Conservation (phyloP, 2,797 vertebrate genomes). For the Spheniscus humboldti region DNA sequence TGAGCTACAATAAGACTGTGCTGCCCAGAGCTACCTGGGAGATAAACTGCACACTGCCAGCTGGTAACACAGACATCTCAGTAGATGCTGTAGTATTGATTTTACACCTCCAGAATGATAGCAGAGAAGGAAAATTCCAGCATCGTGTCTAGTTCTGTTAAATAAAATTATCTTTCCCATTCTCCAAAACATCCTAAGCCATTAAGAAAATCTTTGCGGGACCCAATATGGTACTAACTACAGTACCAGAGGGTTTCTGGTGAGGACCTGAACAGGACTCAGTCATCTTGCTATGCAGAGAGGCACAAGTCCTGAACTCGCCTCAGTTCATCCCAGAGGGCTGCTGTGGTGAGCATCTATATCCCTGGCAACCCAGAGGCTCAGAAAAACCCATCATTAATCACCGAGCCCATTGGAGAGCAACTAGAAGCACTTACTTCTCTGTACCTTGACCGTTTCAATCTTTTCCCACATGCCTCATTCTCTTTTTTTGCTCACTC, state of each 20-base stretch:
- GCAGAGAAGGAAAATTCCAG: neutral
- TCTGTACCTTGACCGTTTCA: neutral
- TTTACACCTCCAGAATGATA: neutral
- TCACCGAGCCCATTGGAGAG: neutral
- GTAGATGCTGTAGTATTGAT: neutral
- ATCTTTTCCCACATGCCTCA: conserved; percentile 1
- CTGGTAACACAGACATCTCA: neutral
- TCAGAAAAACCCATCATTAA: neutral
- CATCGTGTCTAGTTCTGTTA: neutral
- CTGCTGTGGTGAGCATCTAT: neutral
- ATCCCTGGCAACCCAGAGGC: neutral
- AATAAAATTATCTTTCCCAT: neutral
- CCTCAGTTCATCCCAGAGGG: neutral
- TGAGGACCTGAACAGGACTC: neutral
- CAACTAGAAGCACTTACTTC: neutral
- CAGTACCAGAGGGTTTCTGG: neutral
- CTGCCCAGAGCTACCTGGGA: neutral
- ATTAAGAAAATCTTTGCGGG: neutral
- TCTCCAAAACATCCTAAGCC: neutral
- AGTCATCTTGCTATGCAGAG: neutral
- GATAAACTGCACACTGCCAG: neutral
- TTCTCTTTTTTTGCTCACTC: neutral
- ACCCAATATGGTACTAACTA: neutral
- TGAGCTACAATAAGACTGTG: neutral
- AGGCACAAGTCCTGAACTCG: neutral